A percentile compares a stretch with the other conserved stretches of the same genome.
phyloP scores from a whole-genome alignment of 2,888 invertebrate genomes.

The Liodrosophila aerea region DNA sequence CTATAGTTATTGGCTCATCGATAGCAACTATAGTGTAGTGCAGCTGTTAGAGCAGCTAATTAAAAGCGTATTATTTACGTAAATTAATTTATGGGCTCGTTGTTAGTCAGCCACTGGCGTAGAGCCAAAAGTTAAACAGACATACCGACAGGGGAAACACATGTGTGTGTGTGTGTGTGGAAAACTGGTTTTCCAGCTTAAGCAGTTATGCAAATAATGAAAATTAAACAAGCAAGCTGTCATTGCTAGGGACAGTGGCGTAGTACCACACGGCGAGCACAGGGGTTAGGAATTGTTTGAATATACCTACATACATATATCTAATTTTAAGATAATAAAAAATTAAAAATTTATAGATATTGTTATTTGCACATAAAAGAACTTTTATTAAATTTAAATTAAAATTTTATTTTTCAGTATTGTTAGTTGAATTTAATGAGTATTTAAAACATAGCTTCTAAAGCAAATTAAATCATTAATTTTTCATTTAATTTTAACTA shows the following conservation, averaged over 20 bases:
- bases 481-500: too few relatives aligned
- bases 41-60: too few relatives aligned
- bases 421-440: too few relatives aligned
- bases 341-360: too few relatives aligned
- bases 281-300: constrained; percentile 1
- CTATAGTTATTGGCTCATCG: constrained; percentile 22
- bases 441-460: too few relatives aligned
- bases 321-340: neutral
- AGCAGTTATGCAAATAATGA: constrained; percentile 52
- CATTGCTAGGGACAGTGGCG: constrained; percentile 2
- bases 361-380: too few relatives aligned
- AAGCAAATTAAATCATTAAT: too few relatives aligned
- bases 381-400: too few relatives aligned
- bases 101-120: constrained; percentile 40
- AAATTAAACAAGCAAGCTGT: constrained; percentile 32
- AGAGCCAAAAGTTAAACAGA: constrained; percentile 64
- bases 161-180: constrained; percentile 15
- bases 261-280: neutral
- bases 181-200: constrained; percentile 64
- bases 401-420: too few relatives aligned
- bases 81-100: constrained; percentile 61
- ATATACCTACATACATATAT: neutral
- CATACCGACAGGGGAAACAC: neutral
- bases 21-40: constrained; percentile 2
- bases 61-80: constrained; percentile 73